These are phyloP conservation scores for Theristus sp. DNA, from an alignment of 2,888 invertebrate species.

Conservation along the genomic window DNA sequence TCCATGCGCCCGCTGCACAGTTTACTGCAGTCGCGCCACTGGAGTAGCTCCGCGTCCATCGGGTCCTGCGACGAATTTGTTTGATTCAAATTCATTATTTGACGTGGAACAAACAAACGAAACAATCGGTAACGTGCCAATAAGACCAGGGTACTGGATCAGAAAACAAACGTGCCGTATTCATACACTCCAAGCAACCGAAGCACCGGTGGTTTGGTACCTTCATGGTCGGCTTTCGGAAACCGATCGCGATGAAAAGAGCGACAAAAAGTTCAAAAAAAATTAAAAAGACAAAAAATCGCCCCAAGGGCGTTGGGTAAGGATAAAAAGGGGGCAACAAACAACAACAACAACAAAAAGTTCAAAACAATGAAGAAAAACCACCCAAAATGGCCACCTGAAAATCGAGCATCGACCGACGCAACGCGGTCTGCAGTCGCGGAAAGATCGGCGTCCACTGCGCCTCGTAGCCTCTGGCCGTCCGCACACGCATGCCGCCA, in stretches of 20 bases:
- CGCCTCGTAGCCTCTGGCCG: constrained; percentile 39
- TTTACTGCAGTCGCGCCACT: constrained; percentile 44
- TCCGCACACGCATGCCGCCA: constrained; percentile 26
- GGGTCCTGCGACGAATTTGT: constrained; percentile 31
- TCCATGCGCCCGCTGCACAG: constrained; percentile 45
- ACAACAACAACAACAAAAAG: no score
- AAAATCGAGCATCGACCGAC: constrained; percentile 39
- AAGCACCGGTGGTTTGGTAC: neutral
- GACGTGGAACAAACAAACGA: no score
- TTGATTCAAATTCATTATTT: neutral
- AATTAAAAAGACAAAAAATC: no score
- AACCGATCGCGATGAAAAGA: no score
- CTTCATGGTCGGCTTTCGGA: no score
- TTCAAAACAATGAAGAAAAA: neutral
- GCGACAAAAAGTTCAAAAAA: no score
- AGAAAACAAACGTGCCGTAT: neutral
- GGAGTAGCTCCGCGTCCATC: constrained; percentile 46
- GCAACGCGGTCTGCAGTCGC: constrained; percentile 43
- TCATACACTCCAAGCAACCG: neutral
- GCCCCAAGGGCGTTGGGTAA: no score
- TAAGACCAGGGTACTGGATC: no score
- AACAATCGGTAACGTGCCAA: neutral
- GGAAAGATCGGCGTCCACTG: constrained; percentile 49
- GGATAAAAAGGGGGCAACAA: no score
- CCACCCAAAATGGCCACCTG: constrained; percentile 9